phyloP scores from a whole-genome alignment of 2,888 invertebrate genomes.

The Dasysyrphus tricinctus region DNA sequence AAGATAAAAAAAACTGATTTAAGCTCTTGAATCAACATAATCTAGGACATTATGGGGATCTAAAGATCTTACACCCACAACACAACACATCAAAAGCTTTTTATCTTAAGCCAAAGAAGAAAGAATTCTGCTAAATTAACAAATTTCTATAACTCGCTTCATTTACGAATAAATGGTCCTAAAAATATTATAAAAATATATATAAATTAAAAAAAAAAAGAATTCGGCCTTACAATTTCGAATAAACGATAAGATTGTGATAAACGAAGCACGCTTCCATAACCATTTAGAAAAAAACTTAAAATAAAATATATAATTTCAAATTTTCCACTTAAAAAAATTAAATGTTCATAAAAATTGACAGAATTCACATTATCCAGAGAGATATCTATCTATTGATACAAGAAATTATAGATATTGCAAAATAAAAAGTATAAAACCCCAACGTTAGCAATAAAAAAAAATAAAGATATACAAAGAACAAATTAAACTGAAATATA shows the following conservation, averaged over 20 bases:
- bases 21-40: no score
- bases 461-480: conserved; percentile 73
- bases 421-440: conserved; percentile 26
- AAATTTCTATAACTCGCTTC: no score
- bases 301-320: conserved; percentile 4
- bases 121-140: no score
- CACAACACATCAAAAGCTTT: no score
- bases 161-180: background rate
- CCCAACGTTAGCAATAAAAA: conserved; percentile 53
- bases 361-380: background rate
- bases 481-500: conserved; percentile 82
- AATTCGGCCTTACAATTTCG: background rate
- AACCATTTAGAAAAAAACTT: background rate
- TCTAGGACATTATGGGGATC: no score
- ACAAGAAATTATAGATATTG: conserved; percentile 23
- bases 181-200: background rate
- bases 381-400: conserved; percentile 38
- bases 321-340: conserved; percentile 13
- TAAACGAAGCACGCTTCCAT: background rate
- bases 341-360: conserved; percentile 4
- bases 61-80: no score
- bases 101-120: no score
- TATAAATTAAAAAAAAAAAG: background rate
- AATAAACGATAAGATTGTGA: background rate
- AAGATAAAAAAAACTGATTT: no score